Evolutionary conservation across 2,888 invertebrate species (phyloP), one percentile per base, ranked within the genome.

Genomic region (Caradrina kadenii): DNA sequence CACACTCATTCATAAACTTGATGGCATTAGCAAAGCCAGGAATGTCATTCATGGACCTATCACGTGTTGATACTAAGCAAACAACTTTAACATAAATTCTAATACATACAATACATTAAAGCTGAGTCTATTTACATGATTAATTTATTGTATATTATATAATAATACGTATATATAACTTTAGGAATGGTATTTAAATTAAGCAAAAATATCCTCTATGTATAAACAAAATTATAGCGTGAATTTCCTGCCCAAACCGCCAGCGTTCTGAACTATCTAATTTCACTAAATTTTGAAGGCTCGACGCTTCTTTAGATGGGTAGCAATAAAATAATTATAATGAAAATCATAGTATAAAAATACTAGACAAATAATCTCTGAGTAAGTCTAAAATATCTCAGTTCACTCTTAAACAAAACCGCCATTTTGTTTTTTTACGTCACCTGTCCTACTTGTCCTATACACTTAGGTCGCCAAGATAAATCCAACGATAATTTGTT

Each of bases 11-110:
- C 79, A 79, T 79, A 71, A 54, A 56, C 66, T 45, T 15, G 35
- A 62, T 77, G 61, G 19, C 56, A 69, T 78, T 69, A 79, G 39
- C 61, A n/a, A 58, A 45, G 54, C 42, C 0, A 58, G 66, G 78
- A 79, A 78, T 78, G 69, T 48, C 79, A 79, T 79, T 79, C 75
- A 79, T 70, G 79, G 60, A 63, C 35, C 26, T 70, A 54, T 65
- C 79, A 79, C 79, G 75, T 75, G 75, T 56, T 26, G 3, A 26
- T 56, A 53, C 53, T 56, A n/a, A 52, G 79, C 68, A 79, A 79
- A 79, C 79, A 72, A 66, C 42, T 60, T 62, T 73, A 69, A 63
- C 69, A 78, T 73, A 66, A 69, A 69, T 74, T 61, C 1, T 61
- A 66, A 78, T 65, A 4, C 45, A 66, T 48, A 45, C 50, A 21